Percentiles rank a stretch among this genome's conserved stretches.
These are phyloP conservation scores for Oxyruncus cristatus DNA, from an alignment of 2,113 vertebrate species.

Conservation along the genomic window DNA sequence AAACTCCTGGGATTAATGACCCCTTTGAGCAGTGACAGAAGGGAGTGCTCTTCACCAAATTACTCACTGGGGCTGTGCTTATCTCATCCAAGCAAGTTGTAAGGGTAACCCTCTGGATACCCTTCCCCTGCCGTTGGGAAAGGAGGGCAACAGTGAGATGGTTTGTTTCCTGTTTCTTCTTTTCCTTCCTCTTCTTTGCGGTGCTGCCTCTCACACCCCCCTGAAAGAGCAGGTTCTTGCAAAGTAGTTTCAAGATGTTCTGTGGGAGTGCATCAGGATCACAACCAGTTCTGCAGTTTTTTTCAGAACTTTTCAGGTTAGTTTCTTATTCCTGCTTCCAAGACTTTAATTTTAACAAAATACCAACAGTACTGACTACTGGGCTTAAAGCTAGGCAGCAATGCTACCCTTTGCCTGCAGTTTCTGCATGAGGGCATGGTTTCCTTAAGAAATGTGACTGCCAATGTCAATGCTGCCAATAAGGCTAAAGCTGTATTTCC, in stretches of 20 bases:
- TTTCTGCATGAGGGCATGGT: not conserved
- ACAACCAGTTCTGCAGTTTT: not conserved
- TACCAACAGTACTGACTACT: not conserved
- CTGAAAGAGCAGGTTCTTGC: not conserved
- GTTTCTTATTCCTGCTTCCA: not conserved
- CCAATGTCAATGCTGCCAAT: not conserved
- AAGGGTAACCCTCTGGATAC: not conserved
- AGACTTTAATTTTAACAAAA: not conserved
- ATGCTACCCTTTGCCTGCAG: not conserved
- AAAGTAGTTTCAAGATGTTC: not conserved
- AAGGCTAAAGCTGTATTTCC: not conserved
- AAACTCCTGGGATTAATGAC: not conserved
- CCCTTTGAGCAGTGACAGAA: not conserved
- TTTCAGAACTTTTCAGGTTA: not conserved
- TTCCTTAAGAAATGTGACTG: not conserved
- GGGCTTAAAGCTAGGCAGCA: not conserved
- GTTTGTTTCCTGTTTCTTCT: not conserved
- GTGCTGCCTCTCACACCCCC: rapidly evolving
- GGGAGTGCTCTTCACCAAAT: not conserved
- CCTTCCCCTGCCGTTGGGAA: not conserved
- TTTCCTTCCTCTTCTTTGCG: not conserved
- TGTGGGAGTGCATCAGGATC: not conserved
- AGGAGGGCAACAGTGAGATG: not conserved
- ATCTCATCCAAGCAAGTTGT: not conserved
- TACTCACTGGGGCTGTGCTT: not conserved